Evolutionary conservation across 2,113 vertebrate genomes (phyloP), one percentile per base, ranked within the genome.

Genomic region (Apodemus sylvaticus): DNA sequence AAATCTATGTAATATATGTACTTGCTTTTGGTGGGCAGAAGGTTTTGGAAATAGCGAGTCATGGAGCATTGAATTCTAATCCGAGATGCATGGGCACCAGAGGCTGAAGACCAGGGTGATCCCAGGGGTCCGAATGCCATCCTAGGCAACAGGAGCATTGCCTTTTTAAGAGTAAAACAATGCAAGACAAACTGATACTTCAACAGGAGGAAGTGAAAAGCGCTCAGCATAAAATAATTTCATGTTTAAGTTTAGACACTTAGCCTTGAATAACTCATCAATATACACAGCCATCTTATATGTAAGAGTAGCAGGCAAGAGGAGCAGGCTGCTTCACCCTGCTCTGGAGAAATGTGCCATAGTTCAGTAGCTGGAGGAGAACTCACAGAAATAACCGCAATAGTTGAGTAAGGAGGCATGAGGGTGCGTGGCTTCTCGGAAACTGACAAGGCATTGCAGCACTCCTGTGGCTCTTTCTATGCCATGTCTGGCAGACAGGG

Each of bases 361-460:
- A n/a, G 77, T 86, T 97, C 36, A 94, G 2, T 91, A 48, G 58
- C 55, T 86, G 36, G 71, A 89, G 96, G 89, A 77, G 66, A 68
- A 78, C 83, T 93, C 16, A 74, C 73, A 70, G 51, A 77, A 68
- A 82, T 62, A 89, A 42, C 82, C 48, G 89, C 55, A 79, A 2
- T 90, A 73, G 74, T 48, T 96, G 82, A 74, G 81, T 86, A 91
- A 86, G 83, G 55, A 66, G 60, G 62, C 87, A 87, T 29, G 34
- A 93, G 89, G 36, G 36, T 29, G n/a, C 58, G 0, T 66, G 16
- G 60, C 86, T 53, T 42, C 86, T 5, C 76, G 45, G 13, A 58
- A 94, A 95, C 7, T 19, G 31, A 24, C 70, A 95, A 78, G 1
- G 4, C 13, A 39, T 53, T 91, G 3, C 16, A 45, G 71, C 58